Evolutionary conservation across 2,797 vertebrate genomes (phyloP).

Genomic region (Simalia tracyae): DNA sequence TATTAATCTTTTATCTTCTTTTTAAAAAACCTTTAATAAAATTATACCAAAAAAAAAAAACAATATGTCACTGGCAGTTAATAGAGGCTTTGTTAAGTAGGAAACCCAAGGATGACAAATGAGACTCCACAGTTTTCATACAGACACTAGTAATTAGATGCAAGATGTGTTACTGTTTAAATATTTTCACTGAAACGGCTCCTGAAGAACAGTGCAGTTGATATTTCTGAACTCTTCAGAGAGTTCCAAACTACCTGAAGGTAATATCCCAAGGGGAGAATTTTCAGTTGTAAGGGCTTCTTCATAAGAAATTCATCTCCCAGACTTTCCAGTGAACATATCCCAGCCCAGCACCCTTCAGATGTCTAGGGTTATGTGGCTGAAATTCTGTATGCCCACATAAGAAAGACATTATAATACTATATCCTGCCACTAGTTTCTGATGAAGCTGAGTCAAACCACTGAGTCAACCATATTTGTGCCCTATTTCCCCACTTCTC

Average conservation of each 20-base stretch:
- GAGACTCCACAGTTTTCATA: neutral
- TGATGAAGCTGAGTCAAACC: neutral
- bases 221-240: neutral
- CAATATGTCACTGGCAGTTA: no score
- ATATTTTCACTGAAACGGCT: neutral
- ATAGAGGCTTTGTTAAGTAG: neutral
- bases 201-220: neutral
- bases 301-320: neutral
- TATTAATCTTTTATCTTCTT: no score
- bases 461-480: neutral
- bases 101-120: conserved; percentile 10
- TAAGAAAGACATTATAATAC: neutral
- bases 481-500: neutral
- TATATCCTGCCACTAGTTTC: neutral
- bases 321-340: neutral
- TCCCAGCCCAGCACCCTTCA: neutral
- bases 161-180: neutral
- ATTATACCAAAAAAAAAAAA: no score
- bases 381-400: neutral
- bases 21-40: no score
- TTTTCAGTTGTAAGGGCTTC: neutral
- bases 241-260: neutral
- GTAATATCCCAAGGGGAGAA: neutral
- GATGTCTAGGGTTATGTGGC: neutral
- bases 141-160: neutral